phyloP scores from a whole-genome alignment of 2,113 vertebrate species.

The Ceyx melanurus region DNA sequence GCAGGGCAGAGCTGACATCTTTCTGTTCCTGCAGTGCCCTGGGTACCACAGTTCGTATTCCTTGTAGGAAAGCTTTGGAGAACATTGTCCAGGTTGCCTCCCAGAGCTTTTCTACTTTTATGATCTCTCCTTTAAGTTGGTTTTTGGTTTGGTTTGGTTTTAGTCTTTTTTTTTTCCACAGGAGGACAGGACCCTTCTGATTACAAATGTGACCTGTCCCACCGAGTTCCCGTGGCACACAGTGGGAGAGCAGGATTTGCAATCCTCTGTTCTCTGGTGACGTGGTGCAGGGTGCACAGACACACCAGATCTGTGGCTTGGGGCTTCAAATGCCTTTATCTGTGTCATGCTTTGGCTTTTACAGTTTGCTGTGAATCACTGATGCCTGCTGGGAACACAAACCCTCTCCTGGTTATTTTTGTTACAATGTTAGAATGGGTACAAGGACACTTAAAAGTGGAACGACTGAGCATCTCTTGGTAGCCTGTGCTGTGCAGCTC shows the following conservation, averaged over 20 bases:
- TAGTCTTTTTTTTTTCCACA: not conserved
- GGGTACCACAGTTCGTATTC: not conserved
- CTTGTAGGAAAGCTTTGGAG: not conserved
- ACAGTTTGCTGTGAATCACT: conserved; percentile 61
- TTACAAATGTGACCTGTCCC: conserved; percentile 40
- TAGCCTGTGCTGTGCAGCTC: conserved; percentile 34
- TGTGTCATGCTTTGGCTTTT: conserved; percentile 46
- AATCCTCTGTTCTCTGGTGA: not conserved
- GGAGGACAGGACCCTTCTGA: not conserved
- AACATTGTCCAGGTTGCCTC: not conserved
- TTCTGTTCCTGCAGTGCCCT: not conserved
- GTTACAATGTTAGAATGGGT: conserved; percentile 63
- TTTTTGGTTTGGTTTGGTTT: not conserved
- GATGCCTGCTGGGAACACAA: conserved; percentile 64
- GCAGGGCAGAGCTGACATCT: not conserved
- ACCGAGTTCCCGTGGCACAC: not conserved
- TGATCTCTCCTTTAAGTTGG: not conserved
- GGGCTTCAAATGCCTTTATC: conserved; percentile 69
- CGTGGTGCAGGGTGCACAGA: not conserved
- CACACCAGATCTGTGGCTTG: conserved; percentile 29
- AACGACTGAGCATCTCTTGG: conserved; percentile 25
- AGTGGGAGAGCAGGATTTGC: not conserved
- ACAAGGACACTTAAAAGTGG: conserved; percentile 66
- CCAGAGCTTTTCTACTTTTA: not conserved
- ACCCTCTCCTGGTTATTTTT: conserved; percentile 65